Base-by-base conservation (phyloP, 2,113 vertebrate species). In the Burhinus bistriatus region DNA sequence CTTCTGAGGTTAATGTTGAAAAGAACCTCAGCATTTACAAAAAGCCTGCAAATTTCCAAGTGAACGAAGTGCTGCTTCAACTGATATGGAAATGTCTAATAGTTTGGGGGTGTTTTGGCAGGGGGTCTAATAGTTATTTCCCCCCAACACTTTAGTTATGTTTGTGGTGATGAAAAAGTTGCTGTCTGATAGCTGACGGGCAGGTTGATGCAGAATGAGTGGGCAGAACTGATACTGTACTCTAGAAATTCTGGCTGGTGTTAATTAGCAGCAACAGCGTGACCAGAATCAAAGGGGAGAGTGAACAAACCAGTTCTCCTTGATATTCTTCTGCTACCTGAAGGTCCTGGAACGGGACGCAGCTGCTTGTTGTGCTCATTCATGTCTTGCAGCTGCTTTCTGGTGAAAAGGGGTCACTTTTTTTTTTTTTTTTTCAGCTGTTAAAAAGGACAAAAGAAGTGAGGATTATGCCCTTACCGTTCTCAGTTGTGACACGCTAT, bases 71-170 rank as follows among this genome's bases (percentile, higher is more conserved):
- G 18, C 16, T 86, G 61, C 14, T 57, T 90, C 23, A 54, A 1
- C 36, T 44, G n/a, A 12, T 55, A 21, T 0, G 9, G 11, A 45
- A 83, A 22, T 22, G 6, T 54, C 9, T 29, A 45, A 61, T 9
- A 9, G 14, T 51, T 84, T 87, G 15, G 21, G 3, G 15, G 20
- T 9, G 7, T 32, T 82, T 64, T 30, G 18, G 5, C 40, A 44
- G 45, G 10, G 4, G 3, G 2, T 58, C 36, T 58, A 0, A 40
- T 18, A 66, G 5, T 30, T 58, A 45, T 82, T 70, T 70, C 5
- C 4, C 8, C 3, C 6, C 2, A 3, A 5, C 4, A 14, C 29
- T 68, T 78, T 15, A 66, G 9, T 12, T 25, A 20, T 11, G 9
- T 57, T 78, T 73, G 14, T 61, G 21, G 3, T 80, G 36, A n/a